Percentiles rank a stretch among this genome's conserved stretches.
phyloP scores from a whole-genome alignment of 2,113 vertebrate genomes.

The Charina bottae region DNA sequence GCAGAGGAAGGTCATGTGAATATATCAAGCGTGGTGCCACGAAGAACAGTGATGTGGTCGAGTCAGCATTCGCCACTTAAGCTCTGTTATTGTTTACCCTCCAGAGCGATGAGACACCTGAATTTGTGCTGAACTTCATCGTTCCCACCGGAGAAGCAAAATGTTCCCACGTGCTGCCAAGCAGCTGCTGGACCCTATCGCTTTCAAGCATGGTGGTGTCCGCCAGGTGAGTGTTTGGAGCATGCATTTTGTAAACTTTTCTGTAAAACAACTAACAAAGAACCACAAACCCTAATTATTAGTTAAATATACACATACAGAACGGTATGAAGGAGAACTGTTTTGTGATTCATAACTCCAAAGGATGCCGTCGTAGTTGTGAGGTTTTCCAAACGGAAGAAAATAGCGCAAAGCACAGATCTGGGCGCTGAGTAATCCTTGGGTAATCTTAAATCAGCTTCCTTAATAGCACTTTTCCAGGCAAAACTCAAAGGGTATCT shows the following conservation, averaged over 20 bases:
- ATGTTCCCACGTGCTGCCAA: constrained; percentile 36
- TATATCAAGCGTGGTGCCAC: constrained; percentile 42
- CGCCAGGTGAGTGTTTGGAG: constrained; percentile 58
- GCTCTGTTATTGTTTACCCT: constrained; percentile 18
- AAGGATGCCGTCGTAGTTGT: background rate
- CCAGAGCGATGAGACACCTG: accelerated
- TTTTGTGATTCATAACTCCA: background rate
- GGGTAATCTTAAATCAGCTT: constrained; percentile 10
- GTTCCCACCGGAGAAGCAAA: constrained; percentile 18
- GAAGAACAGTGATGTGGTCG: background rate
- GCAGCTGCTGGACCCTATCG: background rate
- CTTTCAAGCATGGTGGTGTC: constrained; percentile 12
- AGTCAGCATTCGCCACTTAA: background rate
- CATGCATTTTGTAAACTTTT: background rate
- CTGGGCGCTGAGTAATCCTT: background rate
- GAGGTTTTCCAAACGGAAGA: background rate
- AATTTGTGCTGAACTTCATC: background rate
- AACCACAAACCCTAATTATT: background rate
- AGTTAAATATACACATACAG: background rate
- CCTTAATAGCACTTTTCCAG: constrained; percentile 1
- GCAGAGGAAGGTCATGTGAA: constrained; percentile 62
- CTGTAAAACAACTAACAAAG: accelerated
- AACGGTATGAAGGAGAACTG: background rate
- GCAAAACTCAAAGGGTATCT: background rate
- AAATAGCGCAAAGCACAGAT: background rate